Conservation (phyloP, 1,140 invertebrate species). For the Proctacanthus coquilletti region DNA sequence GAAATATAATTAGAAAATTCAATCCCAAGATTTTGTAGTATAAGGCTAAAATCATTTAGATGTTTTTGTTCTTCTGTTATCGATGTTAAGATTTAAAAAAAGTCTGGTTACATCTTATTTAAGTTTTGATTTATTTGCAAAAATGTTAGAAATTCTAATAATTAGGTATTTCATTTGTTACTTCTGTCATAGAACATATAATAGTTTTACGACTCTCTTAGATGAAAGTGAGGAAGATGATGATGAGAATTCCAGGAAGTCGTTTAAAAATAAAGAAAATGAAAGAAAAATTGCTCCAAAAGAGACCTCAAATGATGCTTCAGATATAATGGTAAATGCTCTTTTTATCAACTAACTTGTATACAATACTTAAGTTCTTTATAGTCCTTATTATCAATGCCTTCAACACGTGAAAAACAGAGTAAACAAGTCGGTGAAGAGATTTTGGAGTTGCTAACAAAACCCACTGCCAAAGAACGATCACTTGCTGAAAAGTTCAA, state of each 20-base stretch:
- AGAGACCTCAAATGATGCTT: slow-evolving; percentile 34
- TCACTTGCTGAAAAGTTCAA: slow-evolving; percentile 86
- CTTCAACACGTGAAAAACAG: slow-evolving; percentile 87
- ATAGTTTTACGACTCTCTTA: not conserved
- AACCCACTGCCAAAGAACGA: slow-evolving; percentile 90
- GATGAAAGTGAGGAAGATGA: slow-evolving; percentile 11
- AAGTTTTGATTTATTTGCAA: too few relatives aligned
- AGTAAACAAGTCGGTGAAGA: slow-evolving; percentile 92
- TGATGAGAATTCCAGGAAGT: slow-evolving; percentile 11
- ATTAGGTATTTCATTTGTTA: too few relatives aligned
- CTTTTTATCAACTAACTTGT: not conserved
- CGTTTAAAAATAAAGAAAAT: slow-evolving; percentile 14
- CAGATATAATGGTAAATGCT: slow-evolving; percentile 45
- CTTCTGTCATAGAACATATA: too few relatives aligned
- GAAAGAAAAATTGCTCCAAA: slow-evolving; percentile 26
- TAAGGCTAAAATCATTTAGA: too few relatives aligned
- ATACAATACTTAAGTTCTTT: slow-evolving; percentile 8
- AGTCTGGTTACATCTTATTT: too few relatives aligned
- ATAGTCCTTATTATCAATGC: slow-evolving; percentile 75
- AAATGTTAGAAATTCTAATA: too few relatives aligned
- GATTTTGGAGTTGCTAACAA: slow-evolving; percentile 83
- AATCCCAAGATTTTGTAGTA: too few relatives aligned
- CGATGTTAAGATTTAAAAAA: too few relatives aligned
- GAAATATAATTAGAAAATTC: too few relatives aligned
- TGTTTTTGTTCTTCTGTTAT: too few relatives aligned